These are phyloP conservation scores for Monomorium pharaonis DNA, from an alignment of 1,140 invertebrate genomes.

Conservation along the genomic window DNA sequence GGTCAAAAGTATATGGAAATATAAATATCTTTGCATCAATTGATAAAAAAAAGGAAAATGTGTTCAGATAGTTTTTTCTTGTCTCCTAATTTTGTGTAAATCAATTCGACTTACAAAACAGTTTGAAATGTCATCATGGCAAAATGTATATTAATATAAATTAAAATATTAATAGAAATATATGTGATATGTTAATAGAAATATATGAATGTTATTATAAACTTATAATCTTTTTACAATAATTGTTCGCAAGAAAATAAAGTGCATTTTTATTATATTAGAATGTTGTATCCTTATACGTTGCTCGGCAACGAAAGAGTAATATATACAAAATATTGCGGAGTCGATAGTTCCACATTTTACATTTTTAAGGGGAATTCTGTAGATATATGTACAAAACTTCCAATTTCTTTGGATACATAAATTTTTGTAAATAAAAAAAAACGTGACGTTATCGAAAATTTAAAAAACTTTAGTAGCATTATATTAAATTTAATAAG, in stretches of 20 bases:
- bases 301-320: constrained; percentile 34
- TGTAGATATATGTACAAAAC: neutral
- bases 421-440: neutral
- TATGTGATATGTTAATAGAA: neutral
- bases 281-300: neutral
- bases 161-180: neutral
- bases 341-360: constrained; percentile 15
- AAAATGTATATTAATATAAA: neutral
- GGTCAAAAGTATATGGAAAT: constrained; percentile 1
- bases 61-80: neutral
- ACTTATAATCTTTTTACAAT: neutral
- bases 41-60: neutral
- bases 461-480: neutral
- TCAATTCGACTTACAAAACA: neutral
- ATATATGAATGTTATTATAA: neutral
- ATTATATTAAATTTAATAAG: neutral
- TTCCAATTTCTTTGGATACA: neutral
- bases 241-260: constrained; percentile 3
- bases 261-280: neutral
- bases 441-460: neutral
- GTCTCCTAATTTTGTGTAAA: neutral
- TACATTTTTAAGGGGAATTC: neutral
- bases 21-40: neutral
- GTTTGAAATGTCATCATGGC: neutral
- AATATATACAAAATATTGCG: constrained; percentile 3